A percentile compares a stretch with the other conserved stretches of the same genome.
Conservation (phyloP, 2,113 vertebrate species). For the Malurus melanocephalus region DNA sequence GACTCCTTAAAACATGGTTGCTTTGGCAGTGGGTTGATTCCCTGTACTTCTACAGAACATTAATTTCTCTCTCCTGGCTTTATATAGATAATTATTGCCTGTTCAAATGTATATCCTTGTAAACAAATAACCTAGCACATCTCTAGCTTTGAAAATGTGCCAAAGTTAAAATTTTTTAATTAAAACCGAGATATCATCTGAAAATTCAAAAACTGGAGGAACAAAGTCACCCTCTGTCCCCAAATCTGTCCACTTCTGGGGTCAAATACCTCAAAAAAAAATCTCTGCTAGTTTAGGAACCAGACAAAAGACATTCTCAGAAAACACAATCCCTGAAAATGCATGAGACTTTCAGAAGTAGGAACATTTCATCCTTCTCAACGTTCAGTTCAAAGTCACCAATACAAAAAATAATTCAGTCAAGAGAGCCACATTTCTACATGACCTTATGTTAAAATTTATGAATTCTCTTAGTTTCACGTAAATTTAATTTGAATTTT, state of each 20-base stretch:
- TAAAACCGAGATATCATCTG: not conserved
- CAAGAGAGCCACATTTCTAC: not conserved
- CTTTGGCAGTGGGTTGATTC: not conserved
- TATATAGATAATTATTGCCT: not conserved
- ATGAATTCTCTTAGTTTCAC: not conserved
- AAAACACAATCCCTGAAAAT: not conserved
- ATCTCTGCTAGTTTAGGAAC: fast-evolving
- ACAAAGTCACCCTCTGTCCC: not conserved
- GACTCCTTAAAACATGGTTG: not conserved
- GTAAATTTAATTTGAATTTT: not conserved
- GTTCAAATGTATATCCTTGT: not conserved
- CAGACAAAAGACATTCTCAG: not conserved
- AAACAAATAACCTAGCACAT: not conserved
- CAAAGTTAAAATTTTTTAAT: not conserved
- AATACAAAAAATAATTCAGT: not conserved
- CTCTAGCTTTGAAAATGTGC: not conserved
- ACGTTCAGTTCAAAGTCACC: not conserved
- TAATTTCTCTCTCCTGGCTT: not conserved
- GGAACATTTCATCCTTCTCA: not conserved
- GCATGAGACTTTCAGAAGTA: not conserved
- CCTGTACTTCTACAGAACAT: not conserved
- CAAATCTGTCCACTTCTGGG: not conserved
- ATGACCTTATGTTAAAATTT: not conserved
- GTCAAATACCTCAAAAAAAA: not conserved
- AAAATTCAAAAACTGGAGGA: not conserved